phyloP scores from a whole-genome alignment of 2,888 invertebrate species.

The Thecophora atra region DNA sequence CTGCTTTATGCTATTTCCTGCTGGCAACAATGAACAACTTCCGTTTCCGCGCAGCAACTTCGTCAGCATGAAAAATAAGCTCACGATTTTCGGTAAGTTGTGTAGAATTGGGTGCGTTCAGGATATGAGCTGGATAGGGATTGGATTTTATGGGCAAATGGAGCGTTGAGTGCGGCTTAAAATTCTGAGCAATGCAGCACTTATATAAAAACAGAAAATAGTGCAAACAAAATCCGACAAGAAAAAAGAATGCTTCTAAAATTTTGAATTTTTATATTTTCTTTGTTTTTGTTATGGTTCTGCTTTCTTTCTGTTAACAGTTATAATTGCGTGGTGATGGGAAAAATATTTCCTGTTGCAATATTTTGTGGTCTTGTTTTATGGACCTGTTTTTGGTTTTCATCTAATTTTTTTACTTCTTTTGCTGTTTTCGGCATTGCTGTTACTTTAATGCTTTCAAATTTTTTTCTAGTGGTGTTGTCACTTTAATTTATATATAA shows the following conservation, averaged over 20 bases:
- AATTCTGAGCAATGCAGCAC: background rate
- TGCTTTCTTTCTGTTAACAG: background rate
- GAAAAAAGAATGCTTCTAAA: background rate
- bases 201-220: background rate
- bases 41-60: constrained; percentile 4
- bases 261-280: background rate
- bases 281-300: background rate
- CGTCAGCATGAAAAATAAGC: background rate
- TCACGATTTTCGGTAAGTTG: background rate
- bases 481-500: too few species aligned
- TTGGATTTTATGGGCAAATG: background rate
- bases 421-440: too few species aligned
- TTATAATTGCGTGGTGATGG: background rate
- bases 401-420: too few species aligned
- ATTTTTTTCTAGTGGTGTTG: too few species aligned
- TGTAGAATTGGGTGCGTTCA: background rate
- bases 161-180: constrained; percentile 6
- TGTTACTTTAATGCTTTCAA: too few species aligned
- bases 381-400: too few species aligned
- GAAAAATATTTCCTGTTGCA: too few species aligned
- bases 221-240: background rate
- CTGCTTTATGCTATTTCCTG: background rate
- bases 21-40: constrained; percentile 20
- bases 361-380: too few species aligned
- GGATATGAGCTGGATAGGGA: background rate